These are phyloP conservation scores for Discoglossus pictus DNA, from an alignment of 2,797 vertebrate species.

Conservation along the genomic window DNA sequence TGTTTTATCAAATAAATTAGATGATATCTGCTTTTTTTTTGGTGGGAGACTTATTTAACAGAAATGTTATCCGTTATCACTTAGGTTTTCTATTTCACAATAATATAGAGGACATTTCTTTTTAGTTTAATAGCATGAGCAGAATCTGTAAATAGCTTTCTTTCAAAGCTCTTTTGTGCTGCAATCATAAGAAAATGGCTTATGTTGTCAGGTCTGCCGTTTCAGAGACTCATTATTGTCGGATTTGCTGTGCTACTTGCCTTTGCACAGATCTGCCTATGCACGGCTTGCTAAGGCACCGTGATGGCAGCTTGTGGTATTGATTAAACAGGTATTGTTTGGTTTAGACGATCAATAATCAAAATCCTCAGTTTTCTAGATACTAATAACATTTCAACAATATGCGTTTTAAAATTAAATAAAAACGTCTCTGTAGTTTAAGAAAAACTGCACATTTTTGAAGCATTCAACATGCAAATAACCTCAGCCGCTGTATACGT, in stretches of 20 bases:
- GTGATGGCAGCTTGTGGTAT: slow-evolving; percentile 37
- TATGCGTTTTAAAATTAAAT: too few relatives aligned
- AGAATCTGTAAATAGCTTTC: slow-evolving; percentile 32
- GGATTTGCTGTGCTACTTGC: slow-evolving; percentile 41
- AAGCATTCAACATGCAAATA: too few relatives aligned
- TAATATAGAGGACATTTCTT: slow-evolving; percentile 15
- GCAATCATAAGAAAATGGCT: slow-evolving; percentile 32
- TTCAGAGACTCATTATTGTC: slow-evolving; percentile 20
- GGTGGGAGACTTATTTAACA: slow-evolving; percentile 5
- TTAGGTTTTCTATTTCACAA: slow-evolving; percentile 8
- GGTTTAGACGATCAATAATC: slow-evolving; percentile 38
- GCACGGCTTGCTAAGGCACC: slow-evolving; percentile 35
- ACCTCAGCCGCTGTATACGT: too few relatives aligned
- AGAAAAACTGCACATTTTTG: too few relatives aligned
- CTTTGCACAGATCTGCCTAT: slow-evolving; percentile 36
- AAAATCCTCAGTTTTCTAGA: slow-evolving; percentile 36
- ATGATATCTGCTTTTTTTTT: slow-evolving; percentile 14
- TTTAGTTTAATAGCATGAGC: slow-evolving; percentile 25
- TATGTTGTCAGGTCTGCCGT: neutral
- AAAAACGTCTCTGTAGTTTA: too few relatives aligned
- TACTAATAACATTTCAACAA: too few relatives aligned
- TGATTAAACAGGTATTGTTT: slow-evolving; percentile 28
- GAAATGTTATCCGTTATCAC: neutral
- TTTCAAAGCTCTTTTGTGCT: slow-evolving; percentile 38
- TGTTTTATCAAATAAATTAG: slow-evolving; percentile 9